Evolutionary conservation across 1,140 invertebrate genomes (phyloP).

Genomic region (Drosophila kepulauana): DNA sequence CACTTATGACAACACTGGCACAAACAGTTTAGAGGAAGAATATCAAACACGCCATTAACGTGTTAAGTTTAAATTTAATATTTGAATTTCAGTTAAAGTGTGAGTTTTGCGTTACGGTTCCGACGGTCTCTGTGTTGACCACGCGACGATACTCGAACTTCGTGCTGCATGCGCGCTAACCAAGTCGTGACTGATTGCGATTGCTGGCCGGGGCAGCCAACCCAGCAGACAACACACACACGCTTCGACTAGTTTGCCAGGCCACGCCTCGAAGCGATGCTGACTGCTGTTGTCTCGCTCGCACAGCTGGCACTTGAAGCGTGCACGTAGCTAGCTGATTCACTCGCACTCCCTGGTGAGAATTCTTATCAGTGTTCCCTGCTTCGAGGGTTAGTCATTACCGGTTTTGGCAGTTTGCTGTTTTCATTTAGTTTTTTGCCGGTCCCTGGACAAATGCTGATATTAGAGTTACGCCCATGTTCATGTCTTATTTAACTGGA

Average conservation of each 20-base stretch:
- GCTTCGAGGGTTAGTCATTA: slow-evolving; percentile 73
- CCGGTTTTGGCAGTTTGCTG: slow-evolving; percentile 68
- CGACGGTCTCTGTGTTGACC: slow-evolving; percentile 31
- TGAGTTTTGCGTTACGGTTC: slow-evolving; percentile 23
- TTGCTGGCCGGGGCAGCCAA: slow-evolving; percentile 40
- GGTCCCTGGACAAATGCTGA: slow-evolving; percentile 67
- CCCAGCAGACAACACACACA: slow-evolving; percentile 40
- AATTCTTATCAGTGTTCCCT: slow-evolving; percentile 55
- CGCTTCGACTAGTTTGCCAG: slow-evolving; percentile 22
- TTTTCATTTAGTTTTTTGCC: slow-evolving; percentile 54
- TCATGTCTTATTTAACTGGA: slow-evolving; percentile 63
- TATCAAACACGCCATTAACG: slow-evolving; percentile 19
- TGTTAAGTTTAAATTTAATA: background rate
- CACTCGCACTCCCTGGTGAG: slow-evolving; percentile 22
- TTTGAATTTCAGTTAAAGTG: slow-evolving; percentile 5
- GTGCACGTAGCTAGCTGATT: background rate
- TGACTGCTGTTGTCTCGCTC: slow-evolving; percentile 29
- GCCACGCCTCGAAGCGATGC: slow-evolving; percentile 51
- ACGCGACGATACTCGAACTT: slow-evolving; percentile 60
- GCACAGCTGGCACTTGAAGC: background rate
- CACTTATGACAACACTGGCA: slow-evolving; percentile 40
- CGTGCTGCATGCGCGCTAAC: slow-evolving; percentile 78
- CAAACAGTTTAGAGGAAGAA: slow-evolving; percentile 1
- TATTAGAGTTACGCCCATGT: slow-evolving; percentile 78
- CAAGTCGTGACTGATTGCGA: slow-evolving; percentile 79